A percentile compares a stretch with the other conserved stretches of the same genome.
phyloP scores from a whole-genome alignment of 2,888 invertebrate species.

The Euclidia mi region DNA sequence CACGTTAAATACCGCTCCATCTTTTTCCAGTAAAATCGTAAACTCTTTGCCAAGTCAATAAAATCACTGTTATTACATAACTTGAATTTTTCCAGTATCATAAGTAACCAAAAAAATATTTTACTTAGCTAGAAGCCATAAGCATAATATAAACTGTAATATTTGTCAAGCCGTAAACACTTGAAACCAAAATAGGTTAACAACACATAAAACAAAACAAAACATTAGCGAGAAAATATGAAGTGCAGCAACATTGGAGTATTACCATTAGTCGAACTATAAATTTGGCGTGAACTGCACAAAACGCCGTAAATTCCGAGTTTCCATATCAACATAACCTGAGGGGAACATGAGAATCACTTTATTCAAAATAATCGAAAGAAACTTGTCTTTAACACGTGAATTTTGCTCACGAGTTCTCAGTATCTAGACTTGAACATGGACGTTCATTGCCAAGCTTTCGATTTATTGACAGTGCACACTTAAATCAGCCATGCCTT shows the following conservation, averaged over 20 bases:
- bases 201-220: slow-evolving; percentile 14
- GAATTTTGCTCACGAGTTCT: slow-evolving; percentile 52
- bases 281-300: slow-evolving; percentile 72
- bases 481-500: slow-evolving; percentile 40
- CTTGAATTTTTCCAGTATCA: too few species aligned
- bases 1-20: too few species aligned
- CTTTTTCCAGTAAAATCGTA: too few species aligned
- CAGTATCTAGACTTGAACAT: slow-evolving; percentile 46
- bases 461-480: slow-evolving; percentile 60
- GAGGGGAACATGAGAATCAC: slow-evolving; percentile 80
- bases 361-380: slow-evolving; percentile 66
- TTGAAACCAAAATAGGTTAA: too few species aligned
- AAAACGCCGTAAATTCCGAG: slow-evolving; percentile 79
- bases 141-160: too few species aligned
- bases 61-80: too few species aligned
- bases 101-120: too few species aligned
- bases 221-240: slow-evolving; percentile 22
- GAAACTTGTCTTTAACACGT: slow-evolving; percentile 65
- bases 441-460: slow-evolving; percentile 50
- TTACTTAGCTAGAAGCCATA: too few species aligned
- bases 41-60: too few species aligned
- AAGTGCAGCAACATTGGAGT: slow-evolving; percentile 33
- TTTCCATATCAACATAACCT: slow-evolving; percentile 67
- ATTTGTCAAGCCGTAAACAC: too few species aligned
- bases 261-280: slow-evolving; percentile 59